These are phyloP conservation scores for Tachypleus tridentatus DNA, from an alignment of 1,140 invertebrate species.

Conservation along the genomic window DNA sequence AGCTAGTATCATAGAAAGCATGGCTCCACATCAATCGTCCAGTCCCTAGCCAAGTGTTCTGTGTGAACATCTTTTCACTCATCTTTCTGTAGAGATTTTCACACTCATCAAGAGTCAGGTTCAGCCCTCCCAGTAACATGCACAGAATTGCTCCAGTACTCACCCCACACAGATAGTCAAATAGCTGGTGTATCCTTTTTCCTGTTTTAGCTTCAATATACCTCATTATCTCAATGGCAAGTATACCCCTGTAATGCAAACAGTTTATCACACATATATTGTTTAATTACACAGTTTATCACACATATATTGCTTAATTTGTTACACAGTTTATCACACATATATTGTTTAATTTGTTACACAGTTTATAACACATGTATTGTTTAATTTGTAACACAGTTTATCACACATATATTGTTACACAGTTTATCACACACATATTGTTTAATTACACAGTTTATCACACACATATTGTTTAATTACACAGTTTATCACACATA, in stretches of 20 bases:
- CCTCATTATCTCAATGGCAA: conserved; percentile 65
- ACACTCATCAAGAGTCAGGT: conserved; percentile 47
- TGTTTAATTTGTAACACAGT: too few species aligned
- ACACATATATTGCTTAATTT: too few species aligned
- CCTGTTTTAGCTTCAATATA: conserved; percentile 59
- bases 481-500: too few species aligned
- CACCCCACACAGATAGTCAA: conserved; percentile 85
- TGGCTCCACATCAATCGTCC: conserved; percentile 70
- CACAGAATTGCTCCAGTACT: conserved; percentile 46
- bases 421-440: too few species aligned
- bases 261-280: conserved; percentile 7
- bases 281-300: background rate
- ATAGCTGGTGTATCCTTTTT: conserved; percentile 44
- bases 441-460: too few species aligned
- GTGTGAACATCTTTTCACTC: conserved; percentile 56
- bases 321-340: too few species aligned
- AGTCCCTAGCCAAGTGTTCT: conserved; percentile 56
- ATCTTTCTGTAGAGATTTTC: conserved; percentile 53
- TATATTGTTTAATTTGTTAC: too few species aligned
- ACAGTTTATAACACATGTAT: too few species aligned
- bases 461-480: too few species aligned
- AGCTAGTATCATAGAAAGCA: conserved; percentile 76
- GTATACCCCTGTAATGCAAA: conserved; percentile 47
- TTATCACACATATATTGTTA: too few species aligned
- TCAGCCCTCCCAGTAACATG: conserved; percentile 40